Conservation (phyloP, 2,888 invertebrate genomes). For the Agrotis ipsilon region DNA sequence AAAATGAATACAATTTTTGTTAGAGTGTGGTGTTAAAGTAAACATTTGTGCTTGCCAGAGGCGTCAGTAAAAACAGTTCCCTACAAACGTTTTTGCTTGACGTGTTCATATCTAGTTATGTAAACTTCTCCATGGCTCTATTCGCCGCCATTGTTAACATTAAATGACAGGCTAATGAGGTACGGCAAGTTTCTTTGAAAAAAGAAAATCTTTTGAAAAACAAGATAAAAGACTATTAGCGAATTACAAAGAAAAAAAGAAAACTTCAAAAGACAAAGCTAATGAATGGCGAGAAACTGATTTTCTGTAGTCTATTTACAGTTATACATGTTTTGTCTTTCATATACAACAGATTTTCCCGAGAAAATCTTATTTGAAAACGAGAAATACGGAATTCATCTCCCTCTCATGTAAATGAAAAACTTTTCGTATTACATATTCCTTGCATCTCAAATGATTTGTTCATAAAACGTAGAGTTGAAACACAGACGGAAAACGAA, state of each 20-base stretch:
- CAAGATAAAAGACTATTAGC: slow-evolving; percentile 1
- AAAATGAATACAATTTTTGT: neutral
- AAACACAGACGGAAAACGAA: neutral
- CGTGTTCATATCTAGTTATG: too few relatives aligned
- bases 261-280: slow-evolving; percentile 14
- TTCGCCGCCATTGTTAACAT: neutral
- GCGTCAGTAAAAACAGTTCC: too few relatives aligned
- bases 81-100: too few relatives aligned
- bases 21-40: neutral
- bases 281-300: slow-evolving; percentile 14
- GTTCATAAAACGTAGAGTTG: slow-evolving; percentile 31
- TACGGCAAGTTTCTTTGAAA: neutral
- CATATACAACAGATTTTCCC: slow-evolving; percentile 11
- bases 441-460: slow-evolving; percentile 47
- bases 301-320: slow-evolving; percentile 5
- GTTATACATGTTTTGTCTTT: slow-evolving; percentile 20
- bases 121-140: too few relatives aligned
- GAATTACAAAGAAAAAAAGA: slow-evolving; percentile 23
- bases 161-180: neutral
- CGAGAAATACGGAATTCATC: slow-evolving; percentile 37
- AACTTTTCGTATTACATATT: slow-evolving; percentile 46
- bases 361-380: slow-evolving; percentile 31
- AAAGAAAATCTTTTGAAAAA: neutral
- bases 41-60: neutral
- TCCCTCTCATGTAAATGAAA: slow-evolving; percentile 36